Evolutionary conservation across 2,888 invertebrate genomes (phyloP).

Genomic region (Limnephilus auricula): DNA sequence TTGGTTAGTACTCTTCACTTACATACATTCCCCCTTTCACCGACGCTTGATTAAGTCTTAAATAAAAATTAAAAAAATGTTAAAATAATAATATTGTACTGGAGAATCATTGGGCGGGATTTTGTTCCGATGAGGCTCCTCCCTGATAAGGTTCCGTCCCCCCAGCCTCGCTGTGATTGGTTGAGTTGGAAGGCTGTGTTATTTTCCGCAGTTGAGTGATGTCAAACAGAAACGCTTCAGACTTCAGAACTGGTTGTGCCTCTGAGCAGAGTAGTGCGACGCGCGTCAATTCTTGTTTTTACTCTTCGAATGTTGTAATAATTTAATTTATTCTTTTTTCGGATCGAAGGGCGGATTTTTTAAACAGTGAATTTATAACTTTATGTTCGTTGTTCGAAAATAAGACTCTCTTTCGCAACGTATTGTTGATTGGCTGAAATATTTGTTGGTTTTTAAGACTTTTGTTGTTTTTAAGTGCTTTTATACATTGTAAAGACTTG

Average conservation of each 20-base stretch:
- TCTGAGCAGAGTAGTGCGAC: slow-evolving; percentile 24
- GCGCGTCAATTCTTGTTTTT: background rate
- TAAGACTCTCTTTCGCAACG: background rate
- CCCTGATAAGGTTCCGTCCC: background rate
- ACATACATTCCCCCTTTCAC: background rate
- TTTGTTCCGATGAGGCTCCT: background rate
- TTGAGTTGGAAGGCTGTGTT: background rate
- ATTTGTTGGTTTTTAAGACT: background rate
- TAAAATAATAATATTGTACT: background rate
- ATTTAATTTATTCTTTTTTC: background rate
- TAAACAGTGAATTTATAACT: background rate
- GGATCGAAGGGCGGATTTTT: background rate
- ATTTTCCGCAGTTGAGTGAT: slow-evolving; percentile 16
- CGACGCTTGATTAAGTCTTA: background rate
- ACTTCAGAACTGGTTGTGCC: slow-evolving; percentile 48
- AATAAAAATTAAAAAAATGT: background rate
- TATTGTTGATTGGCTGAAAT: background rate
- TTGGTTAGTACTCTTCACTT: too few relatives aligned
- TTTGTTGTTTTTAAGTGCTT: background rate
- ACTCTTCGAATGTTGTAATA: background rate
- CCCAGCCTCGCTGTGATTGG: slow-evolving; percentile 30
- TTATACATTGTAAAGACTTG: background rate
- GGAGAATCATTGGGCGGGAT: background rate
- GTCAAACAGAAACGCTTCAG: slow-evolving; percentile 28
- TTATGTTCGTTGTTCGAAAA: background rate